Base-by-base conservation (phyloP, 2,888 invertebrate genomes). In the Harpagoxenus sublaevis region DNA sequence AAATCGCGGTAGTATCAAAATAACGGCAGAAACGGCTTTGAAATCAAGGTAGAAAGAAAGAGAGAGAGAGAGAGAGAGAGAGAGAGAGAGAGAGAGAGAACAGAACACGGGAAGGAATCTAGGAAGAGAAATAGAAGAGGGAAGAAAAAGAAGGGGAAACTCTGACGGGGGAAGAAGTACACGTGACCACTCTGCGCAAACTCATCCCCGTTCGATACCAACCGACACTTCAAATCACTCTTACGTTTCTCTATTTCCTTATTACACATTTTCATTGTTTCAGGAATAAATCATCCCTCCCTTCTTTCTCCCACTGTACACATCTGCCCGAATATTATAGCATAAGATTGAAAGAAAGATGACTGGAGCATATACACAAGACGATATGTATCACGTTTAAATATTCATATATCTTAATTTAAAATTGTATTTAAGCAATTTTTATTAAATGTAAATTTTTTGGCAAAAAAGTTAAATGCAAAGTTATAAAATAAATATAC, bases 61-160 rank as follows among this genome's bases (percentile, higher is more conserved):
- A 71, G n/a, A 71, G 12, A 12, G 2, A 35, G 5, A 35, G 15
- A 55, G 23, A 39, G 18, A 48, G 3, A 71, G 9, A 42, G 42
- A 42, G 42, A 9, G 42, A 42, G 42, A 42, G 9, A 42, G 42
- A 42, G 1, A 12, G 45, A 12, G 45, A 12, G 12, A 48, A 3
- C 4, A 8, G 8, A 48, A 9, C n/a, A n/a, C 6, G 8, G 3
- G 31, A 70, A 51, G n/a, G 3, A 51, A 51, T 70, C 3, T 8
- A 18, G 23, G 3, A 3, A 39, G 15, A 15, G 9, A 51, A 51
- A 12, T 31, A 31, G 10, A 12, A 31, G 28, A 31, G 42, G 62
- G 70, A 75, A 74, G 42, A 66, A 66, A 60, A 55, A 60, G 68
- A 84, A 60, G 65, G 79, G 4, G 18, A 65, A 35, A 18, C 42